These are phyloP conservation scores for Leptinotarsa rubiginosa DNA, from an alignment of 2,888 invertebrate species.

Conservation along the genomic window DNA sequence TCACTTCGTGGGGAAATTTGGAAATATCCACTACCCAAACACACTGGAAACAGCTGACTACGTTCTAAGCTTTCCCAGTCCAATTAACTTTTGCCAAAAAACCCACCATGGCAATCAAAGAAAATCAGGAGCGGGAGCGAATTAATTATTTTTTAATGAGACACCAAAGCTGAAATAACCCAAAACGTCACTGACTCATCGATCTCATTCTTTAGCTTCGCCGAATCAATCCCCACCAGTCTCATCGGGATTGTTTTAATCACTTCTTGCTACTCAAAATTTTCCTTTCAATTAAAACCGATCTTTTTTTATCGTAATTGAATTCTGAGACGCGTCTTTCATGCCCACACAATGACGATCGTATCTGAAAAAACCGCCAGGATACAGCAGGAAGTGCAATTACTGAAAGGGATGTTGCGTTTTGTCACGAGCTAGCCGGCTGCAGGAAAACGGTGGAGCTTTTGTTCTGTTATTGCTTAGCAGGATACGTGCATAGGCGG, in stretches of 20 bases:
- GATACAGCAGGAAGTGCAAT: conserved; percentile 49
- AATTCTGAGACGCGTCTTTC: conserved; percentile 33
- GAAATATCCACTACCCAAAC: neutral
- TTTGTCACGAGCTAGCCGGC: conserved; percentile 46
- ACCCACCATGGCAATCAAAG: neutral
- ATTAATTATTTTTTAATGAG: conserved; percentile 14
- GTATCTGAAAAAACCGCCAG: conserved; percentile 46
- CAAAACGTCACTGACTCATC: conserved; percentile 7
- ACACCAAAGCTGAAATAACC: neutral
- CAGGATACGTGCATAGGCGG: conserved; percentile 25
- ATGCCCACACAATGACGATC: conserved; percentile 39
- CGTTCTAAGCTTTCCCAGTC: neutral
- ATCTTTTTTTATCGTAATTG: conserved; percentile 31
- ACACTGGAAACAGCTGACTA: neutral
- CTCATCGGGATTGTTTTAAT: conserved; percentile 24
- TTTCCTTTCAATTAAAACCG: conserved; percentile 40
- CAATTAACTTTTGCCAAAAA: conserved; percentile 2
- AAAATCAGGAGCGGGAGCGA: neutral
- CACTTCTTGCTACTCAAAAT: conserved; percentile 23
- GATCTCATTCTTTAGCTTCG: neutral
- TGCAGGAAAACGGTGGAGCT: conserved; percentile 36
- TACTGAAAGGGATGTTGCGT: conserved; percentile 49
- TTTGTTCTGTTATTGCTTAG: conserved; percentile 43
- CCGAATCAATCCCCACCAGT: neutral
- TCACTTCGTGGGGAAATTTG: neutral